Percentiles rank a stretch among this genome's conserved stretches.
Conservation (phyloP, 2,797 vertebrate genomes). For the Microchirus variegatus region DNA sequence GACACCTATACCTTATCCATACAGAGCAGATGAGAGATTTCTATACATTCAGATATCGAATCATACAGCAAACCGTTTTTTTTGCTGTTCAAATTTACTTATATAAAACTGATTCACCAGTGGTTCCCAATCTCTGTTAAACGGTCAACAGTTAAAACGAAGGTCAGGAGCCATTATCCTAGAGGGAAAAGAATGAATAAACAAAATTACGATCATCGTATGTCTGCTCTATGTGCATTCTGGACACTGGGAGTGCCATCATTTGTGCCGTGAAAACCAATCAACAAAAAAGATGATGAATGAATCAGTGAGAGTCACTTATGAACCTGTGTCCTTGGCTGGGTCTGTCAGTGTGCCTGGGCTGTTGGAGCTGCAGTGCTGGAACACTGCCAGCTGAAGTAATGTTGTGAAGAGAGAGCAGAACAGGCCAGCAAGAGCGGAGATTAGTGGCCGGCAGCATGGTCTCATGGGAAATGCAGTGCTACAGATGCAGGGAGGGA, state of each 20-base stretch:
- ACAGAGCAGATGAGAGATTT: not conserved
- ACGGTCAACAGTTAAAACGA: too few relatives aligned
- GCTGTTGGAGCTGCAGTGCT: conserved; percentile 14
- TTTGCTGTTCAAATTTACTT: too few relatives aligned
- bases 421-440: conserved; percentile 22
- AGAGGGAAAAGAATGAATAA: too few relatives aligned
- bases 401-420: conserved; percentile 5
- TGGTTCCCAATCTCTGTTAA: too few relatives aligned
- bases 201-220: too few relatives aligned
- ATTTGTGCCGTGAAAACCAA: not conserved
- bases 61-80: not conserved
- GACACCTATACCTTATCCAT: conserved; percentile 23
- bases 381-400: conserved; percentile 16
- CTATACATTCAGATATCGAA: not conserved
- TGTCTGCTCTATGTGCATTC: too few relatives aligned
- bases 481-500: conserved; percentile 15
- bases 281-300: not conserved
- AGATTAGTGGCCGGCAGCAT: conserved; percentile 37
- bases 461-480: conserved; percentile 61
- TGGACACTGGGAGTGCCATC: too few relatives aligned
- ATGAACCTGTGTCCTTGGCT: not conserved
- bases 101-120: too few relatives aligned
- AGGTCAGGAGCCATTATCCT: too few relatives aligned
- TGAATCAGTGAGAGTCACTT: conserved; percentile 1
- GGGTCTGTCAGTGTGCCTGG: not conserved